Conservation (phyloP, 1,140 invertebrate genomes). For the Chrysomallon squamiferum region DNA sequence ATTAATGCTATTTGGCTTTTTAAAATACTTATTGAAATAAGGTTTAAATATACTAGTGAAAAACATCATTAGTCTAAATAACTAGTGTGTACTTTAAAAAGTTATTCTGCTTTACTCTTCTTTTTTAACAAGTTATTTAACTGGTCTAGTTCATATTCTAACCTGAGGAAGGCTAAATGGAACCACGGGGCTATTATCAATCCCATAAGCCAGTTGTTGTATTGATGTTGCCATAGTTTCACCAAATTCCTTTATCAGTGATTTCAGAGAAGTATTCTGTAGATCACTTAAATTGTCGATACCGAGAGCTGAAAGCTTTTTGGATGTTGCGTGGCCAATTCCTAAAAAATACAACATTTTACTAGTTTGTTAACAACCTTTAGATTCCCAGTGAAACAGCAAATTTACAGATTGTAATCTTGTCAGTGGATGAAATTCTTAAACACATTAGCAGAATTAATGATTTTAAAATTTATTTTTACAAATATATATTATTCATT, state of each 20-base stretch:
- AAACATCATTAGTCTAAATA: no score
- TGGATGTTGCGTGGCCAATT: constrained; percentile 35
- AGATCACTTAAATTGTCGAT: constrained; percentile 36
- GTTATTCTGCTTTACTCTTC: no score
- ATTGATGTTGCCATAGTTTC: constrained; percentile 19
- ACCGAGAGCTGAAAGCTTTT: constrained; percentile 34
- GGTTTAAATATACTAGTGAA: no score
- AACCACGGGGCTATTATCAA: constrained; percentile 42
- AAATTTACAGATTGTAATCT: not conserved
- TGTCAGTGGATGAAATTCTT: not conserved
- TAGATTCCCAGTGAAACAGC: not conserved
- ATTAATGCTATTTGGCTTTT: no score
- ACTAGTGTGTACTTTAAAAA: no score
- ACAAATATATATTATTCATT: not conserved
- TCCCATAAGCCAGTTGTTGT: constrained; percentile 35
- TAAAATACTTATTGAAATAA: no score
- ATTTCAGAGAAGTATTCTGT: constrained; percentile 17
- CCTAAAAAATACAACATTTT: constrained; percentile 30
- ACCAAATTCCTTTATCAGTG: constrained; percentile 38
- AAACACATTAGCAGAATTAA: not conserved
- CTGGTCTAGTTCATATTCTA: no score
- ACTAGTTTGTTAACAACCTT: no score
- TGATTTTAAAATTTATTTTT: not conserved
- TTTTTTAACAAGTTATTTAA: no score
- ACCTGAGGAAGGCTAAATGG: constrained; percentile 47